Evolutionary conservation across 1,140 invertebrate species (phyloP).

Genomic region (Cecropterus lyciades): DNA sequence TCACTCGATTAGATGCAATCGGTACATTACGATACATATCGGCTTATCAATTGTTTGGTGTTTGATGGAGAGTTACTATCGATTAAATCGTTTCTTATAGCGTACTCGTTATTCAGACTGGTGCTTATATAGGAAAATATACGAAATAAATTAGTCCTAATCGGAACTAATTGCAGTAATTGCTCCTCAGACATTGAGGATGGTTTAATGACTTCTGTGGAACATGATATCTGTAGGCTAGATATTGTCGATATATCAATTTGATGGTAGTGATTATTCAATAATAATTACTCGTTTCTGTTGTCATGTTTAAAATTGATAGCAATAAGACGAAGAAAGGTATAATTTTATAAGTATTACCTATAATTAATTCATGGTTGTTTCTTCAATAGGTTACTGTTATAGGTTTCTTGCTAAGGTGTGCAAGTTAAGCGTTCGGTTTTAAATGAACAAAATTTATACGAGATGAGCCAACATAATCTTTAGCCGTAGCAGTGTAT

Average conservation of each 20-base stretch:
- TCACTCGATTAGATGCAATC: constrained; percentile 8
- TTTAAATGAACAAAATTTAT: no score
- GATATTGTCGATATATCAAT: not conserved
- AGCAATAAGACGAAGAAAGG: no score
- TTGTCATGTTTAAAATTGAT: no score
- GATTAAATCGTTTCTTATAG: constrained; percentile 1
- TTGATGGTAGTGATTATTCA: not conserved
- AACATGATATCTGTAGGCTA: not conserved
- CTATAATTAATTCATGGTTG: no score
- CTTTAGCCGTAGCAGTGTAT: no score
- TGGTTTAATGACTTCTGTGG: not conserved
- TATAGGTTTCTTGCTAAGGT: no score
- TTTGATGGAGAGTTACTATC: not conserved
- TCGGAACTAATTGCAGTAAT: not conserved
- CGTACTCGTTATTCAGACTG: not conserved
- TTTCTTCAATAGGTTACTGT: no score
- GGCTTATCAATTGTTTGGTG: not conserved
- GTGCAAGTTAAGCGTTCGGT: no score
- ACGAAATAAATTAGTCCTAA: not conserved
- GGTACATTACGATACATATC: constrained; percentile 6
- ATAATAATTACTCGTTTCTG: no score
- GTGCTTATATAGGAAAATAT: not conserved
- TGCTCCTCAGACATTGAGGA: not conserved
- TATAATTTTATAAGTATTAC: no score
- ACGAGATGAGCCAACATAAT: no score